A percentile compares a stretch with the other conserved stretches of the same genome.
Conservation (phyloP, 2,888 invertebrate genomes). For the Acanthoscelides obtectus region DNA sequence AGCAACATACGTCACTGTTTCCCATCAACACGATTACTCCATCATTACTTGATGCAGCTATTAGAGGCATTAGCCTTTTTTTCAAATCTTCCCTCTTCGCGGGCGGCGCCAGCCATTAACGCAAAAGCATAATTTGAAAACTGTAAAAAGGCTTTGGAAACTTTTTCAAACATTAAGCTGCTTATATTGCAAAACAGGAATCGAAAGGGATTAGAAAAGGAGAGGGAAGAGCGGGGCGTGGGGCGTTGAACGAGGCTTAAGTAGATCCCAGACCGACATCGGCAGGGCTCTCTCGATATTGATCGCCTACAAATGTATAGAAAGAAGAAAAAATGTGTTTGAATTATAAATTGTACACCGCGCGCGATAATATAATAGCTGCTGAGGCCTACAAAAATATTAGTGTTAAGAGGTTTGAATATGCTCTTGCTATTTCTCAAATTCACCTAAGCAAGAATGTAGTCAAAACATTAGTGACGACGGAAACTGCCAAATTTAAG, state of each 20-base stretch:
- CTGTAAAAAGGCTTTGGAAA: neutral
- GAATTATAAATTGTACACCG: too few relatives aligned
- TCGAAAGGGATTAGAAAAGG: neutral
- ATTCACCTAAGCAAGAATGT: too few relatives aligned
- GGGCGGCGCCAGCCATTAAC: neutral
- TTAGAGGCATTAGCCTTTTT: neutral
- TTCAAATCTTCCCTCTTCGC: neutral
- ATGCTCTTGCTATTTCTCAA: too few relatives aligned
- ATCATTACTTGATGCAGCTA: neutral
- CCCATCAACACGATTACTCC: too few relatives aligned
- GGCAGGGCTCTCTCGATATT: neutral
- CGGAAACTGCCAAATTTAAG: too few relatives aligned
- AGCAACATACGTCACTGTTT: too few relatives aligned
- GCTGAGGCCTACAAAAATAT: too few relatives aligned
- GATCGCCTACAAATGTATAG: neutral
- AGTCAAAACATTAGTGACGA: too few relatives aligned
- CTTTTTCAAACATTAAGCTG: neutral
- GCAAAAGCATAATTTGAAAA: neutral
- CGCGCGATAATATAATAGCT: too few relatives aligned
- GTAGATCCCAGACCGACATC: too few relatives aligned
- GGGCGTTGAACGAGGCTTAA: neutral
- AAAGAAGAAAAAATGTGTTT: too few relatives aligned
- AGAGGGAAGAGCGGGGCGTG: neutral
- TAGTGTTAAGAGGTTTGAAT: too few relatives aligned
- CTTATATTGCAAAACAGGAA: neutral